Base-by-base conservation (phyloP, 1,140 invertebrate genomes). In the Saccostrea echinata region DNA sequence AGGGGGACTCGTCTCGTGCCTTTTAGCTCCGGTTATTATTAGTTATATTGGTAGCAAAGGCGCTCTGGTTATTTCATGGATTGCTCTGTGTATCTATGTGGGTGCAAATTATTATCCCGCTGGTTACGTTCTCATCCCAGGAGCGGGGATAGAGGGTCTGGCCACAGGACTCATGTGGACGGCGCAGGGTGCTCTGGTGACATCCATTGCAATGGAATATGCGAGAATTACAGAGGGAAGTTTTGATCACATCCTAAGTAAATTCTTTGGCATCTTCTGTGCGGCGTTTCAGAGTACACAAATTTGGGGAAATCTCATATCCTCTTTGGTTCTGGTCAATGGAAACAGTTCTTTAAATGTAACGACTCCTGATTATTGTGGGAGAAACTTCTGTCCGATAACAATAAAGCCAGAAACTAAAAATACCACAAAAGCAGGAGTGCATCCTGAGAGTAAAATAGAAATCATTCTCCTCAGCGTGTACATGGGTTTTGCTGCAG, bases 151-250 rank as follows among this genome's bases (percentile, higher is more conserved):
- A 3, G 90, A 91, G 85, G 92, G 92, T 1, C 83, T 92, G 16
- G 87, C 90, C 9, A 92, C 92, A 0, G 92, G 92, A 16, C 86
- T 91, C 1, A 91, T 93, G 90, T 93, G 92, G 92, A 93, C 91
- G 13, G 91, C 92, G 1, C 92, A 93, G 80, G 91, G 92, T 9
- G 90, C 89, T 27, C 91, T 92, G 85, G 85, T 93, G 16, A 91
- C 92, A 11, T 90, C 88, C 4, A 89, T 91, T 9, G 90, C 92
- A 1, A 53, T 91, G 43, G 88, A 91, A 27, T 92, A 92, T 85
- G 89, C 91, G 18, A 52, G 89, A 43, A 84, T 91, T 24, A 90
- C 87, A 9, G 85, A 84, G 21, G 91, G 90, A 82, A 30, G 71
- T 0, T 71, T 91, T 16, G 91, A 91, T 53, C 27, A 55, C 27